Base-by-base conservation (phyloP, 2,888 invertebrate species). In the Chaetogeoica ovagalla region DNA sequence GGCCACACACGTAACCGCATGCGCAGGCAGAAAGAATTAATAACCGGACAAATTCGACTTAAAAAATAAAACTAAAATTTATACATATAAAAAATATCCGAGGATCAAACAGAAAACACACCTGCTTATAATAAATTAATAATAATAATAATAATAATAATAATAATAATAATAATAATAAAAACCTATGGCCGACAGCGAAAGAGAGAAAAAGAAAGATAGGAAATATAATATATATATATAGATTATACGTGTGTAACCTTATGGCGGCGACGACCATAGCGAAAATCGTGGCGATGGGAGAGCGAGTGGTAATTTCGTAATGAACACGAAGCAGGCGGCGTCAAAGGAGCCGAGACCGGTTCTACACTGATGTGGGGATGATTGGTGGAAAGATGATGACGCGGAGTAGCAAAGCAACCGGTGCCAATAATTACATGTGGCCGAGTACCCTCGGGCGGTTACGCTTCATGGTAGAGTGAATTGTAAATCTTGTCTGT, bases 371-470 rank as follows among this genome's bases (percentile, higher is more conserved):
- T 21, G 30, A 30, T 21, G 43, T 11, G 43, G 43, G 43, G 11
- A 43, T 43, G 77, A 55, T 15, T 30, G 37, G 52, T 5, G n/a
- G 2, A 60, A 30, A 17, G 37, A 17, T n/a, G 23, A n/a, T 17
- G 30, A 43, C 52, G 39, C 15, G 68, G 17, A 30, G 30, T 30
- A 30, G 30, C 30, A 30, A 4, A 37, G 77, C 69, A 77, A 77
- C 77, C 77, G 77, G 77, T 77, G 77, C 77, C 77, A 77, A 70
- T 77, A 77, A 77, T 77, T 77, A 77, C 77, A 77, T 37, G 77
- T 77, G 70, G 62, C 77, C 62, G 70, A 55, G 69, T 70, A 70
- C 77, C 77, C 70, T 70, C 37, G 62, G 77, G 74, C 74, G 57
- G 77, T 77, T 77, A 63, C 70, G 77, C 77, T 77, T 77, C 77